phyloP scores from a whole-genome alignment of 2,888 invertebrate species.

The Drosophila colorata region DNA sequence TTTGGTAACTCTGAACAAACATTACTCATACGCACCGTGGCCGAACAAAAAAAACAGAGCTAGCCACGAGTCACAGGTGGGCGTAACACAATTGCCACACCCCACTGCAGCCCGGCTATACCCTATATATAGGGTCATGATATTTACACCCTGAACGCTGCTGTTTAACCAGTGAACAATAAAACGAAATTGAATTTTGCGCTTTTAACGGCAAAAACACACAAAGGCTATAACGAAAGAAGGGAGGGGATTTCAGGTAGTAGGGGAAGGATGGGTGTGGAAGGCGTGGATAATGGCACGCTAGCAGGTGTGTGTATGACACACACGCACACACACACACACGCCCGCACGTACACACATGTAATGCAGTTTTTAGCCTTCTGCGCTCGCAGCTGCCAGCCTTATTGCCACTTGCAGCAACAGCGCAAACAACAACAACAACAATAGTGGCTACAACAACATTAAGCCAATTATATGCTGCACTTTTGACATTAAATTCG shows the following conservation, averaged over 20 bases:
- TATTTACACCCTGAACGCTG: constrained; percentile 49
- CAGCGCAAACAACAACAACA: constrained; percentile 15
- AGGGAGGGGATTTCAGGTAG: not conserved
- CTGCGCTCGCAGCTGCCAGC: constrained; percentile 19
- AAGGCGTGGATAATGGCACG: constrained; percentile 25
- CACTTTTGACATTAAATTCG: constrained; percentile 79
- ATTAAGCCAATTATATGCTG: constrained; percentile 76
- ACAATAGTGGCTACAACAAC: constrained; percentile 35
- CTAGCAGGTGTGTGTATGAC: constrained; percentile 31
- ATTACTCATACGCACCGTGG: constrained; percentile 62
- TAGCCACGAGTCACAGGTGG: constrained; percentile 70
- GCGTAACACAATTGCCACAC: constrained; percentile 71
- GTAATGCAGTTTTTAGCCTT: constrained; percentile 57
- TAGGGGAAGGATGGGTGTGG: constrained; percentile 6
- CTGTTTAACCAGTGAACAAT: constrained; percentile 77
- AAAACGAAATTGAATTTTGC: constrained; percentile 79
- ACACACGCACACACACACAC: constrained; percentile 14
- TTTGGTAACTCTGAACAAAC: constrained; percentile 30
- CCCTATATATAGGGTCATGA: constrained; percentile 12
- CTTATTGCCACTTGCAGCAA: constrained; percentile 8
- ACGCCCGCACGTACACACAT: constrained; percentile 17
- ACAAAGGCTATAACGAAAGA: constrained; percentile 55
- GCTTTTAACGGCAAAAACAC: constrained; percentile 72
- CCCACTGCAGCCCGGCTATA: constrained; percentile 11
- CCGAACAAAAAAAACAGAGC: constrained; percentile 4